These are phyloP conservation scores for Melikaiella ostensackeni DNA, from an alignment of 2,888 invertebrate genomes.

Conservation along the genomic window DNA sequence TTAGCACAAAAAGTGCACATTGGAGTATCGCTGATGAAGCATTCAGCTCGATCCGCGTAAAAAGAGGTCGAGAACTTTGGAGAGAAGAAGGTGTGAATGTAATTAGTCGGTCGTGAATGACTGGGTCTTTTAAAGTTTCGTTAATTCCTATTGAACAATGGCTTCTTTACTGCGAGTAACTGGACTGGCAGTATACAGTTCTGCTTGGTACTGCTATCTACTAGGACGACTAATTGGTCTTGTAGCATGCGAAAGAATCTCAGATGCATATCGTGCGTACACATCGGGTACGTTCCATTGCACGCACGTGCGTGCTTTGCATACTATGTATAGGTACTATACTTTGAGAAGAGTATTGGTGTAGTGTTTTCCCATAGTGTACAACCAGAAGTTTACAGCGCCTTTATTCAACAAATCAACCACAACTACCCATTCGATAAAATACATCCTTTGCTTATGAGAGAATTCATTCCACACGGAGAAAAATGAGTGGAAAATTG, in stretches of 20 bases:
- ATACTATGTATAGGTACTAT: constrained; percentile 37
- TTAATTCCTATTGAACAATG: constrained; percentile 33
- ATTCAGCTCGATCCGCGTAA: constrained; percentile 29
- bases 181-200: constrained; percentile 21
- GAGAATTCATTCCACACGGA: background rate
- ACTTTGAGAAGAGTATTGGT: background rate
- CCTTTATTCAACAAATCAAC: constrained; percentile 14
- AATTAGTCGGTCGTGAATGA: constrained; percentile 40
- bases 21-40: constrained; percentile 22
- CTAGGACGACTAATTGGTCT: constrained; percentile 27
- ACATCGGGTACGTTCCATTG: constrained; percentile 50
- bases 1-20: constrained; percentile 31
- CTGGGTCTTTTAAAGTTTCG: constrained; percentile 34
- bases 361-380: background rate
- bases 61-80: constrained; percentile 35
- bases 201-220: constrained; percentile 14
- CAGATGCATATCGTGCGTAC: constrained; percentile 53
- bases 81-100: constrained; percentile 32
- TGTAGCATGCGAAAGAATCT: constrained; percentile 49
- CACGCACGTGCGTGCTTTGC: constrained; percentile 51
- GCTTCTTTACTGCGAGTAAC: constrained; percentile 37
- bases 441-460: background rate
- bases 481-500: no score
- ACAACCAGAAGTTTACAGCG: background rate
- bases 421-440: background rate